Conservation (phyloP, 1,140 invertebrate species). For the Scaptomyza graminum region DNA sequence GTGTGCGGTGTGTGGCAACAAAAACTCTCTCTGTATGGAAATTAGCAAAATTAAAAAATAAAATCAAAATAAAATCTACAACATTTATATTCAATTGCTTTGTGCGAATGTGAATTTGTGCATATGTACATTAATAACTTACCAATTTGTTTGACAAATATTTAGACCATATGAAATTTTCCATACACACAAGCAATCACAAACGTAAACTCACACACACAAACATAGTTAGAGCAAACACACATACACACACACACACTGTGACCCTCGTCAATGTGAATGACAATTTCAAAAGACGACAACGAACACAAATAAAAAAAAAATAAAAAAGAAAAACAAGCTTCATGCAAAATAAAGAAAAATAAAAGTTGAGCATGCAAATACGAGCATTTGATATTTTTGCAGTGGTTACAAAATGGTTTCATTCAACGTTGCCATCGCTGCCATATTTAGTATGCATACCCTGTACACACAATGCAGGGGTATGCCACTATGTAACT, state of each 20-base stretch:
- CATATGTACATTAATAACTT: slow-evolving; percentile 30
- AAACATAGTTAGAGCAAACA: not conserved
- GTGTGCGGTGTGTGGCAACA: not conserved
- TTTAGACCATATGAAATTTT: slow-evolving; percentile 9
- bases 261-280: slow-evolving; percentile 44
- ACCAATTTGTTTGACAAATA: slow-evolving; percentile 56
- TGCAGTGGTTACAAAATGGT: slow-evolving; percentile 31
- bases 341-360: not conserved
- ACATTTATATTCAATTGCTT: not conserved
- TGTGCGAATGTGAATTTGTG: not conserved
- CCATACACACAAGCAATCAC: not conserved
- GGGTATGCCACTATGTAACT: not conserved
- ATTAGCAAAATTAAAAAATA: slow-evolving; percentile 13
- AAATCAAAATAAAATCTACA: not conserved
- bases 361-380: slow-evolving; percentile 9
- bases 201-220: not conserved
- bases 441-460: slow-evolving; percentile 14
- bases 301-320: not conserved
- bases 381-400: slow-evolving; percentile 32
- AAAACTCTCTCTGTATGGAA: slow-evolving; percentile 8
- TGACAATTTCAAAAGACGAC: slow-evolving; percentile 16
- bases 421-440: slow-evolving; percentile 9
- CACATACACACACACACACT: not conserved
- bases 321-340: not conserved
- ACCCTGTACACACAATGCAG: not conserved